These are phyloP conservation scores for Entelurus aequoreus DNA, from an alignment of 2,113 vertebrate species.

Conservation along the genomic window DNA sequence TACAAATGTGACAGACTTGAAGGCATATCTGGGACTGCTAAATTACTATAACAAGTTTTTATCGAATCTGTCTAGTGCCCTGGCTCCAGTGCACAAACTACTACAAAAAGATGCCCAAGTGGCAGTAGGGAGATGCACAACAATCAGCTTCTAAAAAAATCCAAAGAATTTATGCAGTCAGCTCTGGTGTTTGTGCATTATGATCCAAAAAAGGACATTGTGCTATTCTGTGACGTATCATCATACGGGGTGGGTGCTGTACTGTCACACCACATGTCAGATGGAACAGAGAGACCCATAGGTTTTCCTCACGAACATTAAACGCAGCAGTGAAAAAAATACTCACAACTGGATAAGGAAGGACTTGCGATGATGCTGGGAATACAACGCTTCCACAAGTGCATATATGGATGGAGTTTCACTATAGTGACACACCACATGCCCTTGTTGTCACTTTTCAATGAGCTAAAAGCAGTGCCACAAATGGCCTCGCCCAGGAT, in stretches of 20 bases:
- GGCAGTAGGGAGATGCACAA: constrained; percentile 9
- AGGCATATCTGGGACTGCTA: too few relatives aligned
- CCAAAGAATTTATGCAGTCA: constrained; percentile 14
- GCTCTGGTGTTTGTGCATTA: constrained; percentile 21
- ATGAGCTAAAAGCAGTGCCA: background rate
- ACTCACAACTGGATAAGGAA: constrained; percentile 15
- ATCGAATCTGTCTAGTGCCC: too few relatives aligned
- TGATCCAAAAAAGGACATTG: constrained; percentile 3
- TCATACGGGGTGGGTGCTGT: too few relatives aligned
- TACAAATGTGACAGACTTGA: too few relatives aligned
- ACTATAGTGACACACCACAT: constrained; percentile 19
- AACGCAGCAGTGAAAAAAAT: constrained; percentile 1
- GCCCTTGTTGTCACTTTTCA: constrained; percentile 7
- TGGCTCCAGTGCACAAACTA: constrained; percentile 8
- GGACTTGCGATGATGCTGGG: background rate
- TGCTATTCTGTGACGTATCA: constrained; percentile 14
- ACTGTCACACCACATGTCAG: constrained; percentile 6
- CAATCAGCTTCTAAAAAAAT: background rate
- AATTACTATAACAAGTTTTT: too few relatives aligned
- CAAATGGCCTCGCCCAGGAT: constrained; percentile 8
- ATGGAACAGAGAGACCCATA: constrained; percentile 13
- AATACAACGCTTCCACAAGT: background rate
- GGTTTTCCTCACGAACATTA: constrained; percentile 8
- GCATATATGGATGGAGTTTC: constrained; percentile 3
- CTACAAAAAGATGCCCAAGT: constrained; percentile 15